These are phyloP conservation scores for Geopemphigus sp. DNA, from an alignment of 1,140 invertebrate species.

Conservation along the genomic window DNA sequence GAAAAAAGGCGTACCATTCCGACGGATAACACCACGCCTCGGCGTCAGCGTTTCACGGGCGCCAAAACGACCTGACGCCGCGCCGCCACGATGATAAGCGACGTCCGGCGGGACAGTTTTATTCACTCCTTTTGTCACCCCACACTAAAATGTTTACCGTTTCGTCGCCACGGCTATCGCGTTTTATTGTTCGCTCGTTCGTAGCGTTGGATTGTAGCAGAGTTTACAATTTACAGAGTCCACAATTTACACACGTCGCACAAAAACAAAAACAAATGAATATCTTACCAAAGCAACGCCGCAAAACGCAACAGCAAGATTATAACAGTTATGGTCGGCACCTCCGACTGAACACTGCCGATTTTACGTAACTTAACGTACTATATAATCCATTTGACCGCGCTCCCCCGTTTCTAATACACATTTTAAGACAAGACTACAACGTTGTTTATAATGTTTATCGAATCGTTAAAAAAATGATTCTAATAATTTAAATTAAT, in stretches of 20 bases:
- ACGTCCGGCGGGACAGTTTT: conserved; percentile 22
- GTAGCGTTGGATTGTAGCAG: not conserved
- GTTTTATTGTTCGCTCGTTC: not conserved
- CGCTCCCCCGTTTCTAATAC: not conserved
- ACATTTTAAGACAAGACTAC: not conserved
- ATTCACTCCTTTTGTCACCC: conserved; percentile 11
- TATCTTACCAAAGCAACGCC: not conserved
- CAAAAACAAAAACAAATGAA: not conserved
- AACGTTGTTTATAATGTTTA: not conserved
- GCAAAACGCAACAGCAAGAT: not conserved
- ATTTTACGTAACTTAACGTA: not conserved
- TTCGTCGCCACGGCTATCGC: not conserved
- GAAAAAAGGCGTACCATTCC: not conserved
- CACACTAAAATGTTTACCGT: conserved; percentile 8
- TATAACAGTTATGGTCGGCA: not conserved
- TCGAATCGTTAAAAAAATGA: not conserved
- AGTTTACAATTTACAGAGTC: not conserved
- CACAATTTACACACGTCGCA: not conserved
- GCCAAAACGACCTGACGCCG: conserved; percentile 28
- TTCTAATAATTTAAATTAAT: conserved; percentile 16
- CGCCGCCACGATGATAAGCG: conserved; percentile 1
- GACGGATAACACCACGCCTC: conserved; percentile 15
- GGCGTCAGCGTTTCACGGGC: conserved; percentile 34
- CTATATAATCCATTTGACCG: not conserved
- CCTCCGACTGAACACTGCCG: not conserved